Percentiles rank a stretch among this genome's conserved stretches.
Conservation (phyloP, 2,113 vertebrate species). For the Engystomops pustulosus region DNA sequence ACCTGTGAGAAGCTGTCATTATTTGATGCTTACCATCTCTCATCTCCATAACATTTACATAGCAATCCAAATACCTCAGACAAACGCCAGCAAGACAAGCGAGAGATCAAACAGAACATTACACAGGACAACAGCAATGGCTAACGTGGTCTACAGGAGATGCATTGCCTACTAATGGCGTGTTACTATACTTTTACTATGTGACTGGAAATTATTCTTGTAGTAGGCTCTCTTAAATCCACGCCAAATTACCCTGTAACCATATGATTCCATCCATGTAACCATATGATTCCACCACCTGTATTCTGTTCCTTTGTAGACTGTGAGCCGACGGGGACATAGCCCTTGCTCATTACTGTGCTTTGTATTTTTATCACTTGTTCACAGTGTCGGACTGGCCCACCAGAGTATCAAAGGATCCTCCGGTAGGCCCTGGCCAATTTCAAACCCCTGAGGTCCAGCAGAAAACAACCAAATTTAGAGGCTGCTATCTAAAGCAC, state of each 20-base stretch:
- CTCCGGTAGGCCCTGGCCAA: too few species aligned
- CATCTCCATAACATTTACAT: conserved; percentile 59
- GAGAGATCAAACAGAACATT: conserved; percentile 54
- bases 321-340: not conserved
- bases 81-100: conserved; percentile 29
- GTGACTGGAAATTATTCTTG: not conserved
- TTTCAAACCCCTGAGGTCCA: too few species aligned
- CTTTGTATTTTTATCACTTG: not conserved
- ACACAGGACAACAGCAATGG: conserved; percentile 15
- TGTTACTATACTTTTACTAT: not conserved
- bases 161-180: not conserved
- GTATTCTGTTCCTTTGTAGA: not conserved
- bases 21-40: conserved; percentile 59
- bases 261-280: not conserved
- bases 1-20: conserved; percentile 52
- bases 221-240: not conserved
- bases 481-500: too few species aligned
- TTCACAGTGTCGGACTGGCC: too few species aligned
- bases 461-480: too few species aligned
- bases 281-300: too few species aligned
- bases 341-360: not conserved
- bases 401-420: too few species aligned
- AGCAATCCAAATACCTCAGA: conserved; percentile 38
- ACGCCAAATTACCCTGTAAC: not conserved
- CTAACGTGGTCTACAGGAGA: not conserved